Base-by-base conservation (phyloP, 2,888 invertebrate genomes). In the Miltochrista miniata region DNA sequence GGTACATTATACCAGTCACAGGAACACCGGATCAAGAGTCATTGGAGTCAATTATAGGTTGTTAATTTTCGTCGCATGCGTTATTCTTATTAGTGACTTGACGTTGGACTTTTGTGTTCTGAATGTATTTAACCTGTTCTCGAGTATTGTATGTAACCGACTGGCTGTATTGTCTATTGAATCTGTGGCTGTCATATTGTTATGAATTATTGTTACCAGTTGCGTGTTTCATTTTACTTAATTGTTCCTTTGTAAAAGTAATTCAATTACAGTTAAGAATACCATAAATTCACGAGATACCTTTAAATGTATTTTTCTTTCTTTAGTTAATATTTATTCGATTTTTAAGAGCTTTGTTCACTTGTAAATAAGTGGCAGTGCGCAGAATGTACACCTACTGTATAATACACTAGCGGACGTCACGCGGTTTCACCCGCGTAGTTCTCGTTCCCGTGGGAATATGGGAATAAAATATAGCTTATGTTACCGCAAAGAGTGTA, bases 21-120 rank as follows among this genome's bases (percentile, higher is more conserved):
- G 72, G 74, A 72, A 69, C 59, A 61, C 50, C 54, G 72, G 82
- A 82, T 85, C 83, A 81, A 71, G 72, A 70, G 79, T 56, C 72
- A 60, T 63, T 61, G 41, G 68, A 74, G 76, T 81, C 83, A 82
- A 84, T 83, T 81, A 81, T 70, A 68, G 72, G 58, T 62, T 65
- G 72, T 76, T 76, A 72, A 73, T 70, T 66, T 70, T 68, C 60
- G 62, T 63, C 49, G 55, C 37, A 52, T 60, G 57, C 52, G 35
- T 62, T 54, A 54, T n/a, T n/a, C n/a, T n/a, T n/a, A n/a, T n/a
- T n/a, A 52, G 43, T 45, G 45, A 42, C 36, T 38, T 38, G 40
- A 38, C n/a, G 45, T 31, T 38, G 56, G 11, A 11, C 10, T 7
- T 40, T n/a, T 58, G 34, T 44, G 48, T 51, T 58, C 48, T 51